Evolutionary conservation across 2,113 vertebrate genomes (phyloP), one percentile per base, ranked within the genome.

Genomic region (Pedetes capensis): DNA sequence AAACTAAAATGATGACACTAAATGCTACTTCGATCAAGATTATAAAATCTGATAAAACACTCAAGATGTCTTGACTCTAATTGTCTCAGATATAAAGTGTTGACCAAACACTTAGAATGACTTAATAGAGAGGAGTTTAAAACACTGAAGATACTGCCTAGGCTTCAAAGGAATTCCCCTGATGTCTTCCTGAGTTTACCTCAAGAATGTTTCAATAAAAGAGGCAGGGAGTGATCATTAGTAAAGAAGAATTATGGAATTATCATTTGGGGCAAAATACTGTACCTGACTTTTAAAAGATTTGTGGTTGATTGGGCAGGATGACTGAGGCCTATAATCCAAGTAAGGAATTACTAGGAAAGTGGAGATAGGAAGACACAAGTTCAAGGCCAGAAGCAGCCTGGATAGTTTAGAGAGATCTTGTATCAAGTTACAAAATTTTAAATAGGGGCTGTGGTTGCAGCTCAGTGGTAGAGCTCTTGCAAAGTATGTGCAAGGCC

Each of bases 1-100:
- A 89, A 93, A 87, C 18, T n/a, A 39, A 74, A 91, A 95, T 83
- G 69, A 61, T 89, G 93, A 88, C 88, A 17, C 66, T 72, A 96
- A 96, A 12, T 37, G 71, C 71, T 75, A 1, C 47, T 86, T 68
- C 61, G 47, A 2, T 74, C 85, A 59, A 44, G 72, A 84, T 80
- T 9, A 71, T 44, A 80, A 86, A 23, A 91, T 79, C 34, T 64
- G 85, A 34, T 94, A 86, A 85, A 81, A 12, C 22, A 34, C 42
- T 68, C 57, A 55, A 57, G 57, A 59, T 76, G 61, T 34, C 93
- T 63, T 68, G 57, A 87, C 92, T 82, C 8, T 69, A 84, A 93
- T 72, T 87, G 49, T 92, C 75, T 68, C 25, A 51, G 39, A 63
- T 76, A 76, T 42, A 4, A 7, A 42, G 22, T 91, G 39, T 87